Percentiles rank a stretch among this genome's conserved stretches.
phyloP scores from a whole-genome alignment of 1,140 invertebrate species.

The Sesamia nonagrioides region DNA sequence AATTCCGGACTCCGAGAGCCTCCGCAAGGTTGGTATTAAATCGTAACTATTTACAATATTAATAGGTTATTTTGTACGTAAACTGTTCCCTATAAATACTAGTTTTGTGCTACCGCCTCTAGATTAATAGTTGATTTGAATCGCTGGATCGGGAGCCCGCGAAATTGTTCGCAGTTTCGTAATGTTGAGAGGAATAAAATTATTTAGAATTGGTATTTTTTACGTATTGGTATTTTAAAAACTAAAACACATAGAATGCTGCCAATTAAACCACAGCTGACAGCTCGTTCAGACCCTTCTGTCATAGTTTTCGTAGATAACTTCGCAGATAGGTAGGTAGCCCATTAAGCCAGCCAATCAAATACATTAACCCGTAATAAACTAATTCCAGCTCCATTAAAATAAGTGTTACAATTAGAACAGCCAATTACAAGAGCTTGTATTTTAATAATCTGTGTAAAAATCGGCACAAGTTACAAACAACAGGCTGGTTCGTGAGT shows the following conservation, averaged over 20 bases:
- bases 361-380: background rate
- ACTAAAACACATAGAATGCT: no score
- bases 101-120: conserved; percentile 57
- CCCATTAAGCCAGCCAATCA: background rate
- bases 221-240: background rate
- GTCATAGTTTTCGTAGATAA: no score
- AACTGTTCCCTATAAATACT: conserved; percentile 66
- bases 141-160: conserved; percentile 39
- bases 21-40: conserved; percentile 67
- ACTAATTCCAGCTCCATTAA: background rate
- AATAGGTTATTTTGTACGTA: conserved; percentile 74
- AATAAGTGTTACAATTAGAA: conserved; percentile 44
- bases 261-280: no score
- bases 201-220: background rate
- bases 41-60: conserved; percentile 75
- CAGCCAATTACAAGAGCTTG: conserved; percentile 31
- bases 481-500: conserved; percentile 49
- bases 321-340: no score
- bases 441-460: conserved; percentile 45
- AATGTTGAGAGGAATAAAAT: conserved; percentile 7
- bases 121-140: conserved; percentile 60
- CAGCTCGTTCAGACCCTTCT: no score
- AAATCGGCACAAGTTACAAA: conserved; percentile 41
- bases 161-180: conserved; percentile 30
- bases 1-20: conserved; percentile 57